phyloP scores from a whole-genome alignment of 2,888 invertebrate genomes.

The Ypsolopha scabrella region DNA sequence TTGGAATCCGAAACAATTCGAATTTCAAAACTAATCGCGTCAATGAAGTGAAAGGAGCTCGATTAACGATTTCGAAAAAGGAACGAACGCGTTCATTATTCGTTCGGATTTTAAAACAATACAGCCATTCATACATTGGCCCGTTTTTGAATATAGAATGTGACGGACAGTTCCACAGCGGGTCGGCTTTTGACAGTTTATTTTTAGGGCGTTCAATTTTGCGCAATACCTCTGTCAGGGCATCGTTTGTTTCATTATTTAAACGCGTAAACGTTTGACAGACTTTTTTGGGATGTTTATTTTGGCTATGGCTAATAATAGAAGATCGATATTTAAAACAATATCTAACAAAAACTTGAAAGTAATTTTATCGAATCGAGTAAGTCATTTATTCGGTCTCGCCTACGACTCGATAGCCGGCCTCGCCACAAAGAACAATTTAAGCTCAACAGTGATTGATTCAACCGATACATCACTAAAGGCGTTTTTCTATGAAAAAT shows the following conservation, averaged over 20 bases:
- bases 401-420: slow-evolving; percentile 8
- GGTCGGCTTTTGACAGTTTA: slow-evolving; percentile 46
- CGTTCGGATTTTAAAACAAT: slow-evolving; percentile 62
- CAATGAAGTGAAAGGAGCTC: slow-evolving; percentile 63
- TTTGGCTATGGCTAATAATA: neutral
- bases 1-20: slow-evolving; percentile 30
- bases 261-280: slow-evolving; percentile 3
- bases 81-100: slow-evolving; percentile 41
- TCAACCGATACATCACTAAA: slow-evolving; percentile 67
- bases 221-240: slow-evolving; percentile 32
- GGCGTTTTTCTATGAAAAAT: slow-evolving; percentile 71
- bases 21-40: slow-evolving; percentile 23
- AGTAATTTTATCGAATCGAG: slow-evolving; percentile 3
- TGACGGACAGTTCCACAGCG: slow-evolving; percentile 47
- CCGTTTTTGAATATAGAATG: slow-evolving; percentile 55
- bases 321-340: neutral
- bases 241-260: slow-evolving; percentile 33
- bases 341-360: no score
- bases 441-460: slow-evolving; percentile 65
- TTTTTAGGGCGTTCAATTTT: slow-evolving; percentile 35
- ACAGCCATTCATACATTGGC: slow-evolving; percentile 48
- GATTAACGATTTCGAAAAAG: slow-evolving; percentile 56
- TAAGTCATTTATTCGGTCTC: slow-evolving; percentile 7
- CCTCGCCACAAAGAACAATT: slow-evolving; percentile 47
- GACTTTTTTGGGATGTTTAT: neutral